Evolutionary conservation across 2,113 vertebrate species (phyloP).

Genomic region (Blennius ocellaris): DNA sequence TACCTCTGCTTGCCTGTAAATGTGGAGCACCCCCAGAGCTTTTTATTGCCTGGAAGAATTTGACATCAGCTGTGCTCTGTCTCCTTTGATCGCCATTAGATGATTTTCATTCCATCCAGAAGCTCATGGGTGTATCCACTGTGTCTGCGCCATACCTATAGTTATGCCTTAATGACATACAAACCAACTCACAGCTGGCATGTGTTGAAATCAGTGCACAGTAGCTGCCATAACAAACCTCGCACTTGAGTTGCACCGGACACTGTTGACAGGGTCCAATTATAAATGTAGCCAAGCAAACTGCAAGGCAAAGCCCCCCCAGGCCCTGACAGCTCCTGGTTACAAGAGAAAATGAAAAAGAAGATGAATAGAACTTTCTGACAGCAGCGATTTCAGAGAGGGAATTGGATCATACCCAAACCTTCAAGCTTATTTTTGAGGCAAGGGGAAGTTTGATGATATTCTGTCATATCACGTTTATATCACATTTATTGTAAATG

Average conservation of each 20-base stretch:
- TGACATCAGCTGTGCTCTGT: conserved; percentile 22
- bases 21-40: conserved; percentile 17
- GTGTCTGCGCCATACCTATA: conserved; percentile 47
- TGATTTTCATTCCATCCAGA: conserved; percentile 58
- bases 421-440: conserved; percentile 63
- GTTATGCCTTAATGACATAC: conserved; percentile 55
- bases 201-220: conserved; percentile 70
- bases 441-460: conserved; percentile 60
- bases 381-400: conserved; percentile 59
- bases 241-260: conserved; percentile 60
- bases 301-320: conserved; percentile 63
- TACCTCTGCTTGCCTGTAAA: conserved; percentile 4
- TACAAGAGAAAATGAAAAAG: conserved; percentile 76
- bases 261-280: conserved; percentile 78
- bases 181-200: conserved; percentile 61
- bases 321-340: conserved; percentile 70
- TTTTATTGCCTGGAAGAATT: conserved; percentile 35
- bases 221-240: conserved; percentile 67
- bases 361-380: conserved; percentile 71
- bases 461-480: conserved; percentile 71
- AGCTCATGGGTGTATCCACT: conserved; percentile 30
- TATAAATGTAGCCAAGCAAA: conserved; percentile 73
- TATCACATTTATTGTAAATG: conserved; percentile 66
- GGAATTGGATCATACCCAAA: conserved; percentile 74
- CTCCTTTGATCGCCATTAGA: conserved; percentile 53